Evolutionary conservation across 2,113 vertebrate species (phyloP).

Genomic region (Dasyprocta punctata): DNA sequence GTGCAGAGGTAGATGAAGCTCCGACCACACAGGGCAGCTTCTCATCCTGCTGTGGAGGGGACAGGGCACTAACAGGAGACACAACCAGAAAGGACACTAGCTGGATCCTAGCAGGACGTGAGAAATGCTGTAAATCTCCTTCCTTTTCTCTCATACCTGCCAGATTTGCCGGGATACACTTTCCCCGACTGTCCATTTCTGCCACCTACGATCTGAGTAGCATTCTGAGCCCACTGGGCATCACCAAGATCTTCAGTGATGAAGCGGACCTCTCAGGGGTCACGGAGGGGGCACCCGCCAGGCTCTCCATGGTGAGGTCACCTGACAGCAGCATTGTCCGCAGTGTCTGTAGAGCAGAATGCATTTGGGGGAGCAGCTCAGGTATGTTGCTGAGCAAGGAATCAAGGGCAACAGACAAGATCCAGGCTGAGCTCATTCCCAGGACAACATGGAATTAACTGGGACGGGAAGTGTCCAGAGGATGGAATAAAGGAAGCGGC

Average conservation of each 20-base stretch:
- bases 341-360: not conserved
- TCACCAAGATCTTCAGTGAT: constrained; percentile 86
- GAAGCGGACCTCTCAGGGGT: constrained; percentile 89
- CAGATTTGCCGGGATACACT: constrained; percentile 79
- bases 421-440: constrained; percentile 21
- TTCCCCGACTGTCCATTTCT: constrained; percentile 91
- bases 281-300: not conserved
- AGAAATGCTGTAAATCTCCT: not conserved
- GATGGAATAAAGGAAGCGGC: accelerated
- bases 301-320: not conserved
- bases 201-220: constrained; percentile 82
- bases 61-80: accelerated
- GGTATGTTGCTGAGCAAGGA: not conserved
- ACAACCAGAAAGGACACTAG: not conserved
- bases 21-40: not conserved
- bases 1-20: accelerated
- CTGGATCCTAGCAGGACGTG: not conserved
- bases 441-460: accelerated
- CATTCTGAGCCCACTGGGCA: constrained; percentile 88
- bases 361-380: not conserved
- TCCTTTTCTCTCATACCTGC: not conserved
- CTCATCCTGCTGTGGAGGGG: not conserved
- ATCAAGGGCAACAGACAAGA: not conserved
- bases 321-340: not conserved
- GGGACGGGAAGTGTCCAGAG: accelerated